These are phyloP conservation scores for Choloepus didactylus DNA, from an alignment of 2,797 vertebrate genomes.

Conservation along the genomic window DNA sequence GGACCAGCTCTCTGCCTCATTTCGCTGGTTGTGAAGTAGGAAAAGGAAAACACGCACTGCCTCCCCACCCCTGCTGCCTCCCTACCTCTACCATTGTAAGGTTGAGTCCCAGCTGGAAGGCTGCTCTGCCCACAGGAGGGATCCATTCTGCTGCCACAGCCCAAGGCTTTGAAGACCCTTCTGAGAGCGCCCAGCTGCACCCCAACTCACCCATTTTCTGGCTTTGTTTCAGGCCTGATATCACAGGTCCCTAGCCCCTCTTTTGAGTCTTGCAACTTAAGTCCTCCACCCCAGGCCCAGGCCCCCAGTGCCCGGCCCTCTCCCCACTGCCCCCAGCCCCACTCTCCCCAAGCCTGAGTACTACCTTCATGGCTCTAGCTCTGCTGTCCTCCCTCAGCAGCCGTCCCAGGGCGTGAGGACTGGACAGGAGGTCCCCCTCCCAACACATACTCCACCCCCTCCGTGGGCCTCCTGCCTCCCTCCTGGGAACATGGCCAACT, in stretches of 20 bases:
- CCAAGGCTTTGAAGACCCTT: neutral
- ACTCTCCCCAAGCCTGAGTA: neutral
- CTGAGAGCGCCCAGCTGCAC: neutral
- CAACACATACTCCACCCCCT: conserved; percentile 57
- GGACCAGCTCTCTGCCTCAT: conserved; percentile 51
- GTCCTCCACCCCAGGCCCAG: neutral
- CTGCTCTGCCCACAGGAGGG: neutral
- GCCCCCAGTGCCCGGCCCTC: no score
- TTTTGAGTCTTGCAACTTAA: neutral
- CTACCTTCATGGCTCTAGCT: conserved; percentile 72
- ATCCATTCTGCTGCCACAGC: neutral
- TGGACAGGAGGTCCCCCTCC: conserved; percentile 67
- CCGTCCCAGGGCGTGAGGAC: conserved; percentile 64
- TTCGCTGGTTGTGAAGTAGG: neutral
- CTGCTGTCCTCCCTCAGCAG: conserved; percentile 47
- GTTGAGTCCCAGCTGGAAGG: neutral
- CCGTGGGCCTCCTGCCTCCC: conserved; percentile 75
- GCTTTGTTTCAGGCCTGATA: neutral
- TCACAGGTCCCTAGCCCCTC: neutral
- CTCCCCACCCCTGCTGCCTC: no score
- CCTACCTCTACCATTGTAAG: neutral
- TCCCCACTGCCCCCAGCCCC: no score
- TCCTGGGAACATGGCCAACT: conserved; percentile 82
- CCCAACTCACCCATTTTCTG: neutral
- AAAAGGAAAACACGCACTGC: neutral